These are phyloP conservation scores for Malacoraja senta DNA, from an alignment of 2,797 vertebrate genomes.

Conservation along the genomic window DNA sequence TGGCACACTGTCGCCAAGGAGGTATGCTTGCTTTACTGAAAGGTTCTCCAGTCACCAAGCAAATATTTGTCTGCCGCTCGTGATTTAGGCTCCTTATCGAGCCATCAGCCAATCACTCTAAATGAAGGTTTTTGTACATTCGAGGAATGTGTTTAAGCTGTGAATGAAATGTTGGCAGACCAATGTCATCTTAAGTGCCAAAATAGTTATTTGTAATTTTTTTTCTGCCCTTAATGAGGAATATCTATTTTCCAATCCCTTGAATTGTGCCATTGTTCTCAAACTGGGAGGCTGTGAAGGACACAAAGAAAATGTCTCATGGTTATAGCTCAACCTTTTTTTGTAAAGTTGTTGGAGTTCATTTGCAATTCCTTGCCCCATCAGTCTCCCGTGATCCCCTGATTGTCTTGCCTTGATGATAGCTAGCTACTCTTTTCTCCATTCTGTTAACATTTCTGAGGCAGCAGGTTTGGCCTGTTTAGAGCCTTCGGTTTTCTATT, in stretches of 20 bases:
- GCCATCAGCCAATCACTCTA: background rate
- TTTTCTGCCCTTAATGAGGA: background rate
- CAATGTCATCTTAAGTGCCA: background rate
- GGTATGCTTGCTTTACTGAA: conserved; percentile 56
- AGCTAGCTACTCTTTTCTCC: background rate
- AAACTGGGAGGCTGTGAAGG: background rate
- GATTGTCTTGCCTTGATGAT: background rate
- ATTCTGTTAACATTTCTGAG: background rate
- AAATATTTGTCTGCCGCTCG: background rate
- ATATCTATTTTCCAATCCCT: background rate
- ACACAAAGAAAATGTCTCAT: background rate
- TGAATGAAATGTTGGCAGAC: background rate
- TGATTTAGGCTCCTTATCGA: background rate
- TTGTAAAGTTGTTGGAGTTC: too few species aligned
- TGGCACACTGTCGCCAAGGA: conserved; percentile 98
- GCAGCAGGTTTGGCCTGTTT: background rate
- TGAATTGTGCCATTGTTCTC: background rate
- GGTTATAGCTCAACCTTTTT: background rate
- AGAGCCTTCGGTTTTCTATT: too few species aligned
- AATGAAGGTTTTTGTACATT: background rate
- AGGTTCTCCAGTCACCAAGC: background rate
- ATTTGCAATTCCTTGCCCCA: background rate
- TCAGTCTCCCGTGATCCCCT: background rate
- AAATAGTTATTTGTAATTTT: background rate
- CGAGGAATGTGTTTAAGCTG: background rate